Evolutionary conservation across 2,113 vertebrate species (phyloP), one percentile per base, ranked within the genome.

Genomic region (Oreochromis spilurus): DNA sequence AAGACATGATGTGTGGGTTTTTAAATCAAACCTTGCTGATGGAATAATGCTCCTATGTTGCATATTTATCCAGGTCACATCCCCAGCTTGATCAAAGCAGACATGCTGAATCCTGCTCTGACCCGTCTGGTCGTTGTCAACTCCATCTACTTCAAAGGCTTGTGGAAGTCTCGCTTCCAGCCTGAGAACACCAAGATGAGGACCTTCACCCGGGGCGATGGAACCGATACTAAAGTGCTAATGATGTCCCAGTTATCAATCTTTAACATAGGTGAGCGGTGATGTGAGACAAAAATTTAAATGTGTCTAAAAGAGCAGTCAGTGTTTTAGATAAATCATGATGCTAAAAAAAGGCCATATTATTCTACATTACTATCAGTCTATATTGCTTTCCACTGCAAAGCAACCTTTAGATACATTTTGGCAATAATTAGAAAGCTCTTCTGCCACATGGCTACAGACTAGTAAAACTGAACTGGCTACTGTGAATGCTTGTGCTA

Each of bases 151-250:
- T 99, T 99, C 93, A 99, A 99, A 95, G 98, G 98, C 36, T 89
- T 98, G 12, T 99, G 98, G 98, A 98, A 98, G 87, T 99, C 98
- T 0, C 95, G 97, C 48, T 99, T 99, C 93, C 97, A 96, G 81
- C 96, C 97, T 0, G 96, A 97, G 93, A 97, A 97, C 92, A 99
- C 98, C 12, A 98, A 98, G 95, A 97, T 97, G 40, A 96, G 97
- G 3, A 95, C 95, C 0, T 99, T 99, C 57, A 94, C 94, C 45
- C 95, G 92, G 5, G 96, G 96, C 2, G 94, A 98, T 12, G 98
- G 98, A 24, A 97, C 96, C 2, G 79, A 94, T 2, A 97, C 96
- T 89, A 98, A 98, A 91, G 97, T 99, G 45, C 97, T 97, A 6
- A 99, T 98, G 98, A 97, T 99, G 93, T 97, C 98, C 43, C 98